Percentiles rank a stretch among this genome's conserved stretches.
phyloP scores from a whole-genome alignment of 37 sponge, comb jelly and placozoan species.

The Petrosia ficiformis region DNA sequence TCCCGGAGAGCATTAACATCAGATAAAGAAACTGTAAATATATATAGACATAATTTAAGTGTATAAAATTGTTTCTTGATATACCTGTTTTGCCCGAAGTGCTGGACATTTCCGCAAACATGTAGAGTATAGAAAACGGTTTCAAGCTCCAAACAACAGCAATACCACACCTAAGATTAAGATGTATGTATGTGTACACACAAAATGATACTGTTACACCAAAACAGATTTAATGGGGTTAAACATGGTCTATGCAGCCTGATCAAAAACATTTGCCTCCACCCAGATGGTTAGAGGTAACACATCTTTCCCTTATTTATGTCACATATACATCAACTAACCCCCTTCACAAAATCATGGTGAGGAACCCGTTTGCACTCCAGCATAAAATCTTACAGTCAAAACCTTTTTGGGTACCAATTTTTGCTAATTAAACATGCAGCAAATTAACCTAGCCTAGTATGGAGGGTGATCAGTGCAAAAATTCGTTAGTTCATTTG shows the following conservation, averaged over 20 bases:
- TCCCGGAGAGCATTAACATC: neutral
- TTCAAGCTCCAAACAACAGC: neutral
- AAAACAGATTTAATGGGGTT: too few relatives aligned
- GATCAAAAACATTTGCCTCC: neutral
- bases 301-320: neutral
- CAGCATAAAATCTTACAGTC: neutral
- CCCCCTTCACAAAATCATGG: neutral
- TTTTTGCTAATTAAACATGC: neutral
- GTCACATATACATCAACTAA: neutral
- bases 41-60: neutral
- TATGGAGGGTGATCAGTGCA: too few relatives aligned
- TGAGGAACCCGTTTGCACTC: neutral
- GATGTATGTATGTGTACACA: too few relatives aligned
- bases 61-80: neutral
- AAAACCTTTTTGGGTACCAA: neutral
- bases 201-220: too few relatives aligned
- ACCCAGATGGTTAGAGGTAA: neutral
- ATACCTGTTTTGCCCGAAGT: neutral
- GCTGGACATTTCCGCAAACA: too few relatives aligned
- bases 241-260: neutral
- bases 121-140: too few relatives aligned
- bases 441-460: too few relatives aligned
- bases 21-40: neutral
- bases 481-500: too few relatives aligned
- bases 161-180: neutral